phyloP scores from a whole-genome alignment of 2,113 vertebrate genomes.

The Potamarius usumacintae region DNA sequence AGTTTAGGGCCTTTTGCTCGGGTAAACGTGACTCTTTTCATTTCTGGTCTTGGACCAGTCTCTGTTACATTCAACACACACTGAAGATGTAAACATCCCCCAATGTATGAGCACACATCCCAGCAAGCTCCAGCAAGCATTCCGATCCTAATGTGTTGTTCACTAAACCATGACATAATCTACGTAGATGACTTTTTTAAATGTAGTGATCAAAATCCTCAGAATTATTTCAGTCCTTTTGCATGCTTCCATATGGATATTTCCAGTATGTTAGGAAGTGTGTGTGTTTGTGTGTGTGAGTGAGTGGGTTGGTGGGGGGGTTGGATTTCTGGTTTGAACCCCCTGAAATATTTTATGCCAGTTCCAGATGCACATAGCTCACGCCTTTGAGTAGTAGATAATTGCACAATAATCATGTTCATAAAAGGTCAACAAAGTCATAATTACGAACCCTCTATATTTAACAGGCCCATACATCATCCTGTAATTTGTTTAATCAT shows the following conservation, averaged over 20 bases:
- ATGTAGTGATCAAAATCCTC: not conserved
- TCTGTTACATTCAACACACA: conserved; percentile 27
- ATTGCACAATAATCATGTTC: not conserved
- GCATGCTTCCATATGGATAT: conserved; percentile 2
- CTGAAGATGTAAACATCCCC: not conserved
- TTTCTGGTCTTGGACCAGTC: conserved; percentile 14
- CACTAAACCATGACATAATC: not conserved
- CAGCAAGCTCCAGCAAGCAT: not conserved
- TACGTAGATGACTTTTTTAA: not conserved
- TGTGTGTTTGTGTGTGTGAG: not conserved
- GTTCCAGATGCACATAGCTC: not conserved
- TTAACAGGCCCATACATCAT: not conserved
- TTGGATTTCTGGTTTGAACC: not conserved
- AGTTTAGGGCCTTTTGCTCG: conserved; percentile 42
- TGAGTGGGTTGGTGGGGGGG: not conserved
- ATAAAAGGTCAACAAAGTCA: not conserved
- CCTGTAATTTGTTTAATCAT: not conserved
- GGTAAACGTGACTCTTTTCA: conserved; percentile 12
- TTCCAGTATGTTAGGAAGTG: not conserved
- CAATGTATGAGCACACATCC: not conserved
- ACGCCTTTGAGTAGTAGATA: not conserved
- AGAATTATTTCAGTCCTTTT: not conserved
- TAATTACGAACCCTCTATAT: not conserved
- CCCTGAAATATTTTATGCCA: not conserved
- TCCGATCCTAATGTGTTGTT: not conserved